Percentiles rank a stretch among this genome's conserved stretches.
These are phyloP conservation scores for Pelodytes ibericus DNA, from an alignment of 2,797 vertebrate species.

Conservation along the genomic window DNA sequence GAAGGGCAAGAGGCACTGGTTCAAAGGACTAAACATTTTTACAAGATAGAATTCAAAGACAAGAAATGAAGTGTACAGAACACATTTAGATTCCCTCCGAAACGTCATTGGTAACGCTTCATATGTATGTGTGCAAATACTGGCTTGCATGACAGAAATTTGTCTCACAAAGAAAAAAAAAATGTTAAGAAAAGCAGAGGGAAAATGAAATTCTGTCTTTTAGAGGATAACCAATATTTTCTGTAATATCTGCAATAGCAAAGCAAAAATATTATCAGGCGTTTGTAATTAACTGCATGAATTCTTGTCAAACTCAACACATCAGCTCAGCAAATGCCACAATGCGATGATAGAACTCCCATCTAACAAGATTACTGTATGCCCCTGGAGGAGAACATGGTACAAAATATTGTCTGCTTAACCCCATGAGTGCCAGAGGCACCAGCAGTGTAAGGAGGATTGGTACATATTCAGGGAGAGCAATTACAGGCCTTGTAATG, in stretches of 20 bases:
- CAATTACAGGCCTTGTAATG: not conserved
- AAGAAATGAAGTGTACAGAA: too few species aligned
- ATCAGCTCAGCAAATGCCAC: slow-evolving; percentile 14
- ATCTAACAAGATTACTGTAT: slow-evolving; percentile 12
- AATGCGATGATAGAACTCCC: not conserved
- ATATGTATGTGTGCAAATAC: too few species aligned
- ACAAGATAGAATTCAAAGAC: too few species aligned
- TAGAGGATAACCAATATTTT: not conserved
- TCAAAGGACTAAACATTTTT: too few species aligned
- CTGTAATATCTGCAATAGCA: not conserved
- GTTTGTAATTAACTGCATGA: slow-evolving; percentile 13
- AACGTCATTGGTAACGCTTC: too few species aligned
- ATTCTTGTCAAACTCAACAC: not conserved
- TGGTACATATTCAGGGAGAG: not conserved
- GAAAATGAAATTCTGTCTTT: not conserved
- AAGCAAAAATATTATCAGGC: not conserved
- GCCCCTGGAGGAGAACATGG: not conserved
- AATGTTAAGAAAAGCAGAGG: not conserved
- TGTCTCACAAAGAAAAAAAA: not conserved
- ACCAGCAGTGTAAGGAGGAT: not conserved
- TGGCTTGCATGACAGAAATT: too few species aligned
- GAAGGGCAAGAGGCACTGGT: too few species aligned
- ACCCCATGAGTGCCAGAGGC: slow-evolving; percentile 9
- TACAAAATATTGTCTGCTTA: slow-evolving; percentile 14
- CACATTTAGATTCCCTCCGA: too few species aligned